Percentiles rank a stretch among this genome's conserved stretches.
phyloP scores from a whole-genome alignment of 2,113 vertebrate species.

The Ictalurus furcatus region DNA sequence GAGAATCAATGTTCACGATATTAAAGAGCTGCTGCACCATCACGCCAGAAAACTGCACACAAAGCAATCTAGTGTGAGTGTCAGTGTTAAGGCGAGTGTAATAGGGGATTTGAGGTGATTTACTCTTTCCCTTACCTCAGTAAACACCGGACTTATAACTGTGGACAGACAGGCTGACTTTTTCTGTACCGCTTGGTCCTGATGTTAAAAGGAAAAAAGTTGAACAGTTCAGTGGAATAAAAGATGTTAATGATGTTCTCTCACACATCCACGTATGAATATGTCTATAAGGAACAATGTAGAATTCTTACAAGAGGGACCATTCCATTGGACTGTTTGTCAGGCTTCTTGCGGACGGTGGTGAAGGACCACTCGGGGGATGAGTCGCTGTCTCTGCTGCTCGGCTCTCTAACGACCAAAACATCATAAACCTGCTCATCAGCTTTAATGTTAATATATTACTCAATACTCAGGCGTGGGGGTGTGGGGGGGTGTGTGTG shows the following conservation, averaged over 20 bases:
- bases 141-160: constrained; percentile 89
- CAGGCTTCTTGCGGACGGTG: constrained; percentile 91
- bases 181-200: constrained; percentile 85
- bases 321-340: constrained; percentile 86
- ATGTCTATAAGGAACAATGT: not conserved
- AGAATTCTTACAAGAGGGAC: constrained; percentile 63
- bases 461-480: not conserved
- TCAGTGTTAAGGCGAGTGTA: not conserved
- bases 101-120: not conserved
- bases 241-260: not conserved
- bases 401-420: constrained; percentile 78
- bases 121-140: constrained; percentile 77
- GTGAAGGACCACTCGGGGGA: constrained; percentile 90
- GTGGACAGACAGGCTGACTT: constrained; percentile 83
- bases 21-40: not conserved
- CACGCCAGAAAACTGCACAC: not conserved
- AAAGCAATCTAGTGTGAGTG: not conserved
- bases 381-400: constrained; percentile 81
- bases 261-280: not conserved
- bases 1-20: not conserved
- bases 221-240: not conserved
- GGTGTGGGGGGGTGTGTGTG: not conserved
- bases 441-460: not conserved
- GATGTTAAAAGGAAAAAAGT: not conserved
- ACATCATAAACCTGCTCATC: not conserved